Conservation (phyloP, 2,113 vertebrate species). For the Ailurus styani region DNA sequence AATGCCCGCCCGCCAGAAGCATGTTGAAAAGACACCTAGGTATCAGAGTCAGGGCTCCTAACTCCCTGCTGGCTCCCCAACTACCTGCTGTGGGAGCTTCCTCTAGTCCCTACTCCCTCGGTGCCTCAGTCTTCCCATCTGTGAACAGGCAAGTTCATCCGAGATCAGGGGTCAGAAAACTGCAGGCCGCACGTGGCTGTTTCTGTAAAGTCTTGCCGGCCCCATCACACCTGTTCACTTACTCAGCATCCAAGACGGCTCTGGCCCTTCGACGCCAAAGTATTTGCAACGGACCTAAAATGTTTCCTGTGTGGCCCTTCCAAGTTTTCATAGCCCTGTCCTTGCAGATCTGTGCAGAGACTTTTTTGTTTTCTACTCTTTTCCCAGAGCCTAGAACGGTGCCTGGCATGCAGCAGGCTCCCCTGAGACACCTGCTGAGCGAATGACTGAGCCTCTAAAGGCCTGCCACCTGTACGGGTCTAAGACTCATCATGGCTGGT, state of each 20-base stretch:
- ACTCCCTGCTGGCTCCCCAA: not conserved
- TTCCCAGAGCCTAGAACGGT: not conserved
- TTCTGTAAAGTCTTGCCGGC: not conserved
- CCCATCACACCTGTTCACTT: not conserved
- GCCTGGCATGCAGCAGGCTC: not conserved
- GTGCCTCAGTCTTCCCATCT: not conserved
- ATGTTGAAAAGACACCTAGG: not conserved
- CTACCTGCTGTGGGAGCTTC: not conserved
- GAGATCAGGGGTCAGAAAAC: not conserved
- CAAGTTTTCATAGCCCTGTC: not conserved
- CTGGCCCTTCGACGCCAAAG: fast-evolving
- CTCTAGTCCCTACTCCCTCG: not conserved
- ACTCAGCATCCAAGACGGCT: fast-evolving
- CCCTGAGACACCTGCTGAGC: not conserved
- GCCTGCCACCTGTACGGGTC: not conserved
- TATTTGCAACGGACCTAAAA: not conserved
- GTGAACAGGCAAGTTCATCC: not conserved
- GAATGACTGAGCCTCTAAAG: not conserved
- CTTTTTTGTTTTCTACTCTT: not conserved
- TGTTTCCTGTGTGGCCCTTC: not conserved
- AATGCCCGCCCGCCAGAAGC: not conserved
- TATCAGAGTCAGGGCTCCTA: fast-evolving
- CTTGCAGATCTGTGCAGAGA: not conserved
- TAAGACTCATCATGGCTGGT: not conserved
- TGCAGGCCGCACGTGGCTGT: fast-evolving